phyloP scores from a whole-genome alignment of 1,140 invertebrate genomes.

The Drosophila neocordata region DNA sequence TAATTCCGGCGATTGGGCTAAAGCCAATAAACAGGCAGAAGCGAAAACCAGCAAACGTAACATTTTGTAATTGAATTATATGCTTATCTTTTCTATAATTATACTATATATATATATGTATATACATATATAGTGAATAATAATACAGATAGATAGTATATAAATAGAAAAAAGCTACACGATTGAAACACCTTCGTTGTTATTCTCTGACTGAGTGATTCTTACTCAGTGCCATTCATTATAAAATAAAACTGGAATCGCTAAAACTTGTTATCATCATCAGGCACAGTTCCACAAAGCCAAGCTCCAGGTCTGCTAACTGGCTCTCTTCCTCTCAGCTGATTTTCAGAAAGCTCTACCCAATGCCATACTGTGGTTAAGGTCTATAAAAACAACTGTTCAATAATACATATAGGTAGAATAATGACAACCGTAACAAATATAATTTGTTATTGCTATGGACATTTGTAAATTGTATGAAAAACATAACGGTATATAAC shows the following conservation, averaged over 20 bases:
- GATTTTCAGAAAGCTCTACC: constrained; percentile 15
- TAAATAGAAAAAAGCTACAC: constrained; percentile 5
- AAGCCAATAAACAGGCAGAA: constrained; percentile 34
- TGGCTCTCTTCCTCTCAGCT: constrained; percentile 18
- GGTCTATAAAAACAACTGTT: not conserved
- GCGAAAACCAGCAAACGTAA: constrained; percentile 41
- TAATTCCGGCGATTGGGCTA: constrained; percentile 19
- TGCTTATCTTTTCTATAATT: constrained; percentile 45
- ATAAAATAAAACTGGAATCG: constrained; percentile 62
- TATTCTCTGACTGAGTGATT: constrained; percentile 46
- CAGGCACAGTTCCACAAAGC: constrained; percentile 16
- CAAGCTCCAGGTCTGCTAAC: constrained; percentile 5
- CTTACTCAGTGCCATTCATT: constrained; percentile 33
- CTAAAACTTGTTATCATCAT: constrained; percentile 65
- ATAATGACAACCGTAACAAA: too few relatives aligned
- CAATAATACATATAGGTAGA: too few relatives aligned
- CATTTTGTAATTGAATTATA: constrained; percentile 48
- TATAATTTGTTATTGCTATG: too few relatives aligned
- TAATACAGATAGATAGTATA: constrained; percentile 1
- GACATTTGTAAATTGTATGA: too few relatives aligned
- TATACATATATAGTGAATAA: constrained; percentile 1
- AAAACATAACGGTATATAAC: too few relatives aligned
- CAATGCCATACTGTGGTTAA: not conserved
- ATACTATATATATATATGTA: constrained; percentile 21
- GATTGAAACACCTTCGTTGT: constrained; percentile 19